A percentile compares a stretch with the other conserved stretches of the same genome.
Conservation (phyloP, 2,797 vertebrate species). For the Mareca penelope region DNA sequence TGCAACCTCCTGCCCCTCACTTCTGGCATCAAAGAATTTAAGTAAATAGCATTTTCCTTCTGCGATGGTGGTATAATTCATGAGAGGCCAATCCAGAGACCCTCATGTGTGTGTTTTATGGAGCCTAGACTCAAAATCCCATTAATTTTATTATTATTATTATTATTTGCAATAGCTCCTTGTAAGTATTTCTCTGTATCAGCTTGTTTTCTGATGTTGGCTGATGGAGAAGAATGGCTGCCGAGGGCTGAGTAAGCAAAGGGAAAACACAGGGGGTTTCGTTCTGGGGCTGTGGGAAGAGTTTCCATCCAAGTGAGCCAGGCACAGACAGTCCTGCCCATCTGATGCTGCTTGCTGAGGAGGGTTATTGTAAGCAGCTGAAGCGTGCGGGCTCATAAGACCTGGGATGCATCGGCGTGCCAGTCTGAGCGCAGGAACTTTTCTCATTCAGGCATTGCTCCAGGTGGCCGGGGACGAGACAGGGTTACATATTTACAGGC, state of each 20-base stretch:
- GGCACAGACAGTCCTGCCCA: neutral
- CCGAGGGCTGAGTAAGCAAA: neutral
- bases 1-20: neutral
- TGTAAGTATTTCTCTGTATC: neutral
- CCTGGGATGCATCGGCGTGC: slow-evolving; percentile 32
- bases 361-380: neutral
- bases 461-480: slow-evolving; percentile 63
- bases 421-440: slow-evolving; percentile 37
- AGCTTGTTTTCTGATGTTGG: neutral
- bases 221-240: neutral
- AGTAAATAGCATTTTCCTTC: neutral
- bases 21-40: neutral
- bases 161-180: neutral
- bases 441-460: slow-evolving; percentile 51
- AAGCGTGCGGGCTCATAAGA: neutral
- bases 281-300: neutral
- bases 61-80: neutral
- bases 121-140: neutral
- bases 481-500: slow-evolving; percentile 37
- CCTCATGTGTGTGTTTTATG: neutral
- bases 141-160: neutral
- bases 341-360: neutral
- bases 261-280: neutral
- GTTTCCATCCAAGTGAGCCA: neutral
- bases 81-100: neutral